Evolutionary conservation across 2,113 vertebrate genomes (phyloP), one percentile per base, ranked within the genome.

Genomic region (Daubentonia madagascariensis): DNA sequence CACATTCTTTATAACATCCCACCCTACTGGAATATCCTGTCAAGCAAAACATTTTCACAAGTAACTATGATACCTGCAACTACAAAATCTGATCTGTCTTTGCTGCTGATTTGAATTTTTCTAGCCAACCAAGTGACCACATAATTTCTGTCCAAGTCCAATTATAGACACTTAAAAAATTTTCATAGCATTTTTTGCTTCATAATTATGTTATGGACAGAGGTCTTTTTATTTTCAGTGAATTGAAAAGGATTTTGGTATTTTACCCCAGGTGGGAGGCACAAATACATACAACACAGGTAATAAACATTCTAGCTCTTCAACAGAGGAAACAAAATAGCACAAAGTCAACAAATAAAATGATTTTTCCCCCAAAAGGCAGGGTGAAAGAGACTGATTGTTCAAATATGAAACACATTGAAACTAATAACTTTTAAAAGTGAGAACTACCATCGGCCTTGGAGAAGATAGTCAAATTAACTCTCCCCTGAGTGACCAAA

Each of bases 311-410:
- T 13, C 37, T 59, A 12, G 59, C 16, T 83, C 40, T 83, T 79
- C 18, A 45, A n/a, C 1, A 5, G 22, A 72, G 54, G 63, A 13
- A 83, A n/a, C 61, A 43, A 73, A 90, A 32, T 1, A 84, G 80
- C 75, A 75, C 43, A 68, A 43, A 54, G 16, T 76, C 43, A 86
- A 61, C 40, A 85, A 61, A 67, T 50, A 90, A 83, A 91, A 84
- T 68, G 61, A 32, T 37, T 67, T 40, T 40, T 63, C 59, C 83
- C 25, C 22, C 28, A 20, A 73, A 92, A 91, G 54, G 7, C 30
- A 86, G 7, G 20, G 67, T 37, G 8, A 78, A 78, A 81, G 61
- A 11, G 48, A 67, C 32, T 73, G 43, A 14, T 18, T 67, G 89
- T 70, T 48, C 45, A 72, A 78, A 73, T 70, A 54, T 32, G 67